Base-by-base conservation (phyloP, 2,888 invertebrate genomes). In the Acanthosepion lycidas region DNA sequence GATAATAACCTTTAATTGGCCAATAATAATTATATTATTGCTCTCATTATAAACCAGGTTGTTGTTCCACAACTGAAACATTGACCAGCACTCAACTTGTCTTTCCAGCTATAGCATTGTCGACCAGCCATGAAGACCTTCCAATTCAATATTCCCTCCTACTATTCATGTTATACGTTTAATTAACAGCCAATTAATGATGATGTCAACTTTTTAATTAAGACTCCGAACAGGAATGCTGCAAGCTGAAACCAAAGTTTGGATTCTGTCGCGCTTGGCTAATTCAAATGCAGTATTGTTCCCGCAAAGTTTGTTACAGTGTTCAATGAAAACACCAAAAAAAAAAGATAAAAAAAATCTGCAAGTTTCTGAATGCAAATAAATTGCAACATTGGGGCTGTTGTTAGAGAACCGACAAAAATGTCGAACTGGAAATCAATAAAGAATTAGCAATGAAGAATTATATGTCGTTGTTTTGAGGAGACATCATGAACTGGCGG, bases 161-260 rank as follows among this genome's bases (percentile, higher is more conserved):
- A 15, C n/a, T 15, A 15, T n/a, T 78, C n/a, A n/a, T 78, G 78
- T 78, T 33, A n/a, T 78, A 78, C n/a, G n/a, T n/a, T 78, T 78
- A 78, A 78, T 78, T 78, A 78, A 78, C 78, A n/a, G n/a, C n/a
- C 78, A 78, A n/a, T n/a, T 78, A 78, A 78, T 78, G 78, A 78
- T 12, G n/a, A 78, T 78, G n/a, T 78, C 78, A 78, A 78, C 78
- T 78, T 78, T 78, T 78, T 78, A 78, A 78, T 78, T 78, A 78
- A 78, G 78, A 78, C 15, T 78, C 18, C 6, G n/a, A 78, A 78
- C 78, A n/a, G 78, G 15, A 78, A 78, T 78, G 78, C 78, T 33
- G 78, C 78, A 18, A 78, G 78, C 78, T 33, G 78, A n/a, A 78
- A 78, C 78, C 78, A 78, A 78, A n/a, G 78, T 78, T 78, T 78